phyloP scores from a whole-genome alignment of 1,140 invertebrate species.

The Tenebrio molitor region DNA sequence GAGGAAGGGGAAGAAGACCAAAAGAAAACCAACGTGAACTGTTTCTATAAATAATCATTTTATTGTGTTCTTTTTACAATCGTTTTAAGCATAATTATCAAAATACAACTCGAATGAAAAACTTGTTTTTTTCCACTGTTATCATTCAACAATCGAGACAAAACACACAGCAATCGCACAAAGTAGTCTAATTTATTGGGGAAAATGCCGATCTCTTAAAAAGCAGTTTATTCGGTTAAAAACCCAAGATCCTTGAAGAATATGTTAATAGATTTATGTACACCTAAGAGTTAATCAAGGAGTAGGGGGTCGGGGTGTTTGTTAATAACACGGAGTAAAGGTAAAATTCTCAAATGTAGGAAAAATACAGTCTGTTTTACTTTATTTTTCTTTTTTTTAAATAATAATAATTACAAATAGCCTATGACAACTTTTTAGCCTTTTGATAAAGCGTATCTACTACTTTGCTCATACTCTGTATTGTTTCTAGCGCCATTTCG shows the following conservation, averaged over 20 bases:
- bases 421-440: slow-evolving; percentile 97
- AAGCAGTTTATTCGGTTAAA: slow-evolving; percentile 30
- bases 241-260: slow-evolving; percentile 40
- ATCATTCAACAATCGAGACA: slow-evolving; percentile 12
- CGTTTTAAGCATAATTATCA: slow-evolving; percentile 39
- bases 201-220: slow-evolving; percentile 41
- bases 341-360: slow-evolving; percentile 48
- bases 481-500: slow-evolving; percentile 95
- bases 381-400: slow-evolving; percentile 53
- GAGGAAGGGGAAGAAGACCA: slow-evolving; percentile 5
- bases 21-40: not conserved
- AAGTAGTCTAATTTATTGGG: slow-evolving; percentile 21
- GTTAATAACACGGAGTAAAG: slow-evolving; percentile 31
- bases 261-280: slow-evolving; percentile 56
- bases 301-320: not conserved
- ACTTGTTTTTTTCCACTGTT: slow-evolving; percentile 6
- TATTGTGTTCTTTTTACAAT: slow-evolving; percentile 39
- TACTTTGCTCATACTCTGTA: slow-evolving; percentile 99
- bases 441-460: slow-evolving; percentile 98
- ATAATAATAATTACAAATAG: slow-evolving; percentile 54
- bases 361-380: slow-evolving; percentile 63
- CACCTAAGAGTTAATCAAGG: slow-evolving; percentile 49
- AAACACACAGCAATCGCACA: slow-evolving; percentile 12
- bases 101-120: slow-evolving; percentile 45
- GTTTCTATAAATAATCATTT: slow-evolving; percentile 25